Evolutionary conservation across 1,140 invertebrate genomes (phyloP).

Genomic region (Latrodectus geometricus): DNA sequence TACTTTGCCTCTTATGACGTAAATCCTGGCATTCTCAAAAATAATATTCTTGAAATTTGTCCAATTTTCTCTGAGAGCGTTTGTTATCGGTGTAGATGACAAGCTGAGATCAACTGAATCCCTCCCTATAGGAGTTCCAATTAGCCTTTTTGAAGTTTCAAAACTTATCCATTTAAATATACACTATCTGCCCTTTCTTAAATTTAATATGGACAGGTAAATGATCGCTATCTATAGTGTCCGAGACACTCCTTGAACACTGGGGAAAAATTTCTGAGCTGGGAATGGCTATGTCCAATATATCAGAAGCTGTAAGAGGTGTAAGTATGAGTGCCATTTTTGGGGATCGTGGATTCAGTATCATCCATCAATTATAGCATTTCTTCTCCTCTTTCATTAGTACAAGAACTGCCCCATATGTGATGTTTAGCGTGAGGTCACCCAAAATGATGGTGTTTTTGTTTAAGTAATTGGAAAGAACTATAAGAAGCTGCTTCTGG

Average conservation of each 20-base stretch:
- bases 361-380: slow-evolving; percentile 10
- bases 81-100: background rate
- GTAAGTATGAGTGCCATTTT: background rate
- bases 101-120: background rate
- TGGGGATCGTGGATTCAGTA: slow-evolving; percentile 11
- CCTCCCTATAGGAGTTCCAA: slow-evolving; percentile 10
- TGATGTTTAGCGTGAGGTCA: background rate
- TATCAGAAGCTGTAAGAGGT: slow-evolving; percentile 2
- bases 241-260: background rate
- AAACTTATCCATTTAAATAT: background rate
- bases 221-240: slow-evolving; percentile 14
- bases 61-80: background rate
- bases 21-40: background rate
- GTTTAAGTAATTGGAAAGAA: background rate
- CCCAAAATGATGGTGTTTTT: too few relatives aligned
- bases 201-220: slow-evolving; percentile 6
- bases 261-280: background rate
- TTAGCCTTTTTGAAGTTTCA: slow-evolving; percentile 16
- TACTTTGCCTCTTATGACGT: slow-evolving; percentile 11
- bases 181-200: background rate
- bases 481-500: background rate
- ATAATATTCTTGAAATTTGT: background rate
- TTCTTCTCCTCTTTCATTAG: slow-evolving; percentile 11
- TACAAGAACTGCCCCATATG: background rate
- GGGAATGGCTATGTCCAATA: slow-evolving; percentile 8